These are phyloP conservation scores for Callyntrura sp. DNA, from an alignment of 2,888 invertebrate genomes.

Conservation along the genomic window DNA sequence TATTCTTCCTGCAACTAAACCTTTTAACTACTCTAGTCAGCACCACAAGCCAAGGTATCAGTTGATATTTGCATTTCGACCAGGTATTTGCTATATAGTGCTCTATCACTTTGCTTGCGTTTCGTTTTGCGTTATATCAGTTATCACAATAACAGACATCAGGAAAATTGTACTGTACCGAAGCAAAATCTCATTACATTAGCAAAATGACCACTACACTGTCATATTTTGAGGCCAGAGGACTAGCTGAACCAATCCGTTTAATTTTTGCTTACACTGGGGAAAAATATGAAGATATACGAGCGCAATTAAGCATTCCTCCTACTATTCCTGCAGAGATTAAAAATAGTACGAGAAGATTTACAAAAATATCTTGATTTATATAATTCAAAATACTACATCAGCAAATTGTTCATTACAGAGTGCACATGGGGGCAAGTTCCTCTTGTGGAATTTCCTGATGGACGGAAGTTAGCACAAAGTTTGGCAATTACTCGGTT, in stretches of 20 bases:
- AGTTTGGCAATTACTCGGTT: conserved; percentile 84
- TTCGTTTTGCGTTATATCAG: too few relatives aligned
- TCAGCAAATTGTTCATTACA: conserved; percentile 14
- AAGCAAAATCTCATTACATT: too few relatives aligned
- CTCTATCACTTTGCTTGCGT: too few relatives aligned
- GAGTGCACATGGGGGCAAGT: conserved; percentile 83
- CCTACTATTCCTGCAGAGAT: conserved; percentile 75
- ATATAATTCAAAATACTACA: background rate
- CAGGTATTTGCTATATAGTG: too few relatives aligned
- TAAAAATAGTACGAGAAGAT: conserved; percentile 75
- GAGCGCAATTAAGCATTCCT: conserved; percentile 72
- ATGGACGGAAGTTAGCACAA: conserved; percentile 82
- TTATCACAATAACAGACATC: too few relatives aligned
- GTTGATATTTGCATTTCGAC: too few relatives aligned
- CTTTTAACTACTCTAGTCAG: too few relatives aligned
- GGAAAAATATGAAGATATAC: conserved; percentile 85
- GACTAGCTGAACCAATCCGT: conserved; percentile 85
- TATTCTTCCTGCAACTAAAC: too few relatives aligned
- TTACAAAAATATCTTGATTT: too few relatives aligned
- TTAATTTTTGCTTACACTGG: conserved; percentile 85
- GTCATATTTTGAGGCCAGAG: conserved; percentile 86
- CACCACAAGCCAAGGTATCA: too few relatives aligned
- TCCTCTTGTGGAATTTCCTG: conserved; percentile 84
- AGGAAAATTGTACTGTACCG: too few relatives aligned
- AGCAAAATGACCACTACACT: conserved; percentile 84